phyloP scores from a whole-genome alignment of 2,888 invertebrate species.

The Drosophila multiciliata region DNA sequence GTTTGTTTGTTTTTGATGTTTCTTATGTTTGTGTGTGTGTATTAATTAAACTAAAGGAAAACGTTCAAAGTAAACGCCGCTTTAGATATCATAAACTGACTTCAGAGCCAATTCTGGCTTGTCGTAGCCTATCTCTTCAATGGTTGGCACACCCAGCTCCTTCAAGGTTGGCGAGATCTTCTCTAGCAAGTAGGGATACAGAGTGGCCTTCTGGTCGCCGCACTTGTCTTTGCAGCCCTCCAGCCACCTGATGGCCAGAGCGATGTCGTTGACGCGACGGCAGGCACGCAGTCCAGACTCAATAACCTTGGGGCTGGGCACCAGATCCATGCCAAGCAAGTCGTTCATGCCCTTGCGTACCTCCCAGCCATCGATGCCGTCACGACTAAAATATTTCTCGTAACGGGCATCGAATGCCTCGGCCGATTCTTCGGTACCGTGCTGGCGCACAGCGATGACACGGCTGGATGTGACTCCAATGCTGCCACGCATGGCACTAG shows the following conservation, averaged over 20 bases:
- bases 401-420: constrained; percentile 94
- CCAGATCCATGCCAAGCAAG: constrained; percentile 94
- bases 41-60: constrained; percentile 59
- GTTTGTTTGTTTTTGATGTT: constrained; percentile 42
- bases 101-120: constrained; percentile 96
- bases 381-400: constrained; percentile 92
- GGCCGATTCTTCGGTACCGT: constrained; percentile 89
- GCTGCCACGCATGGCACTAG: constrained; percentile 83
- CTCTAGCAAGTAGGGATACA: constrained; percentile 94
- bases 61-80: constrained; percentile 31
- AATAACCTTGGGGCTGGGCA: constrained; percentile 96
- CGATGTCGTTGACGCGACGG: constrained; percentile 96
- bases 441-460: constrained; percentile 82
- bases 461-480: constrained; percentile 76
- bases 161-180: constrained; percentile 96
- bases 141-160: constrained; percentile 96
- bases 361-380: constrained; percentile 97
- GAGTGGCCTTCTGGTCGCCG: constrained; percentile 89
- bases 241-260: constrained; percentile 95
- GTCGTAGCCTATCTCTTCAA: constrained; percentile 98
- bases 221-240: constrained; percentile 97
- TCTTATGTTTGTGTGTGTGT: constrained; percentile 53
- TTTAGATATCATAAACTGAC: constrained; percentile 88
- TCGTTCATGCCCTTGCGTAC: constrained; percentile 96
- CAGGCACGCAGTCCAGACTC: constrained; percentile 95